These are phyloP conservation scores for Andrena marginata DNA, from an alignment of 2,888 invertebrate species.

Conservation along the genomic window DNA sequence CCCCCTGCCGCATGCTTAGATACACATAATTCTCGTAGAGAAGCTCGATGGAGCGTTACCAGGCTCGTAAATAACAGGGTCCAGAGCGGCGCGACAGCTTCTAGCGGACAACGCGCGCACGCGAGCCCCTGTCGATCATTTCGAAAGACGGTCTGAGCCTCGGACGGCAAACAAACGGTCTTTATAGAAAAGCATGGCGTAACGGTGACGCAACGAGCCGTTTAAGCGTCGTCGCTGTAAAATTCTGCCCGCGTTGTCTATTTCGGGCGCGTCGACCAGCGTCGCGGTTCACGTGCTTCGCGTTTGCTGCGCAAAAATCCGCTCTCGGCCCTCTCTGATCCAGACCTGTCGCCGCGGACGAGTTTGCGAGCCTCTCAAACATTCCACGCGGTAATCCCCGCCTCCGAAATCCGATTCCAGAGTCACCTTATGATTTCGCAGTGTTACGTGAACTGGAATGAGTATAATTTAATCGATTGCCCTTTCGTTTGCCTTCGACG, in stretches of 20 bases:
- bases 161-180: slow-evolving; percentile 55
- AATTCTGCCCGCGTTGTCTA: slow-evolving; percentile 80
- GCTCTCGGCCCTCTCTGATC: background rate
- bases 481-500: background rate
- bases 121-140: slow-evolving; percentile 37
- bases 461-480: too few species aligned
- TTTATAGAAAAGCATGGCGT: slow-evolving; percentile 78
- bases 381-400: background rate
- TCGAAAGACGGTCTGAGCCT: slow-evolving; percentile 68
- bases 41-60: background rate
- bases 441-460: background rate
- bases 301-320: slow-evolving; percentile 55
- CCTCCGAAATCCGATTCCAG: too few species aligned
- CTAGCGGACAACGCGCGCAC: background rate
- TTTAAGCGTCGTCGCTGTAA: slow-evolving; percentile 69
- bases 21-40: slow-evolving; percentile 3
- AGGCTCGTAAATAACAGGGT: slow-evolving; percentile 6
- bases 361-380: background rate
- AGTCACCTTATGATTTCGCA: background rate
- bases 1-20: background rate
- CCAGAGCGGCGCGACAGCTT: background rate
- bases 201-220: slow-evolving; percentile 72
- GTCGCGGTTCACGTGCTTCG: slow-evolving; percentile 41
- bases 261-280: slow-evolving; percentile 69
- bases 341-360: slow-evolving; percentile 13